Conservation (phyloP, 1,140 invertebrate species). For the Fopius arisanus region DNA sequence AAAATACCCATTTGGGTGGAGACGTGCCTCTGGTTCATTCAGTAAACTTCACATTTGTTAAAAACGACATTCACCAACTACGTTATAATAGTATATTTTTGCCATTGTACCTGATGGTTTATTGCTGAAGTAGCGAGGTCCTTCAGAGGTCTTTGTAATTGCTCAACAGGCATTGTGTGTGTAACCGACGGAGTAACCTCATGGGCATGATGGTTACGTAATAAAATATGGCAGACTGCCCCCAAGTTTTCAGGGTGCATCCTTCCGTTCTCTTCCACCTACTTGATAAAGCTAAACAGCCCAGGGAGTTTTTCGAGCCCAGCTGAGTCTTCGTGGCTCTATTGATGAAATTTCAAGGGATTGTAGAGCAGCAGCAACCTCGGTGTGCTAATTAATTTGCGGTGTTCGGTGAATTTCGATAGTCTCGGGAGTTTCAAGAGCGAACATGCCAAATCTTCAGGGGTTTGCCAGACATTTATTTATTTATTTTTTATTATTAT, state of each 20-base stretch:
- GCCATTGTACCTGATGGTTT: too few relatives aligned
- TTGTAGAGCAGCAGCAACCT: neutral
- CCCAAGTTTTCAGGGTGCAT: conserved; percentile 20
- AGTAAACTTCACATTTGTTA: too few relatives aligned
- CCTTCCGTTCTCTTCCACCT: neutral
- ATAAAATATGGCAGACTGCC: conserved; percentile 52
- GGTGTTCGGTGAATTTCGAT: neutral
- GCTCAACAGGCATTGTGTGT: conserved; percentile 48
- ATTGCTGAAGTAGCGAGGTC: too few relatives aligned
- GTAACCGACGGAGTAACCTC: conserved; percentile 53
- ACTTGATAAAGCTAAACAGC: neutral
- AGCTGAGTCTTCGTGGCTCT: neutral
- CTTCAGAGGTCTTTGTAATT: too few relatives aligned
- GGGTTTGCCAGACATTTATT: too few relatives aligned
- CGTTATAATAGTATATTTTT: too few relatives aligned
- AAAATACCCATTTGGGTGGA: too few relatives aligned
- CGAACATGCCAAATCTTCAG: too few relatives aligned
- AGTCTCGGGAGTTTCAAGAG: too few relatives aligned
- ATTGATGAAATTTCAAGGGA: neutral
- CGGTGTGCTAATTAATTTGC: neutral
- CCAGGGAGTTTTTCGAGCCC: neutral
- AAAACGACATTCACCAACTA: too few relatives aligned
- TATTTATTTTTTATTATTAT: too few relatives aligned
- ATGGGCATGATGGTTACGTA: conserved; percentile 51
- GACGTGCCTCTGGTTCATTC: too few relatives aligned